phyloP scores from a whole-genome alignment of 2,113 vertebrate genomes.

The Cryptotis parvus region DNA sequence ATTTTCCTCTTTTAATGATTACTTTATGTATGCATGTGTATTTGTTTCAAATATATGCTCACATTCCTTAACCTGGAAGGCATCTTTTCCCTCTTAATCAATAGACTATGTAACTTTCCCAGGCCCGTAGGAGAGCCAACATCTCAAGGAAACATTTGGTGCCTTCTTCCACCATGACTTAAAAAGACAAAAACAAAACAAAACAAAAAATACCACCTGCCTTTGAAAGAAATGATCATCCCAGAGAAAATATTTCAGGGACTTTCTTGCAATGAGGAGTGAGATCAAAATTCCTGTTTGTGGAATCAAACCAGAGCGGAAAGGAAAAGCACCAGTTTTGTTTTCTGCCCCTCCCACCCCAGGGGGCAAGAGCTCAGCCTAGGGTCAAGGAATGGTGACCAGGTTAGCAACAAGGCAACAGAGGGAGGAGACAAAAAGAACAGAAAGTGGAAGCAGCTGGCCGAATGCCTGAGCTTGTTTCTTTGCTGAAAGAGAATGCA shows the following conservation, averaged over 20 bases:
- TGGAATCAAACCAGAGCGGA: constrained; percentile 75
- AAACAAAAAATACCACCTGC: constrained; percentile 66
- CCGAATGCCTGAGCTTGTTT: constrained; percentile 94
- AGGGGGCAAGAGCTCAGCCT: constrained; percentile 77
- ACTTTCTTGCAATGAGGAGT: constrained; percentile 64
- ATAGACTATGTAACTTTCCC: neutral
- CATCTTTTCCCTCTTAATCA: neutral
- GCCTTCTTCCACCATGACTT: constrained; percentile 14
- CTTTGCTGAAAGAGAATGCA: constrained; percentile 92
- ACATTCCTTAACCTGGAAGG: neutral
- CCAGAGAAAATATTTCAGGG: constrained; percentile 72
- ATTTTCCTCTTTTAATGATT: constrained; percentile 29
- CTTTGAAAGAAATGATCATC: constrained; percentile 76
- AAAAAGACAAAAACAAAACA: constrained; percentile 8
- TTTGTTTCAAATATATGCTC: constrained; percentile 38
- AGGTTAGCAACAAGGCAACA: constrained; percentile 91
- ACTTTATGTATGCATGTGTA: neutral
- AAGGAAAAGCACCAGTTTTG: constrained; percentile 82
- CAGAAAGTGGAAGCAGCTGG: constrained; percentile 92
- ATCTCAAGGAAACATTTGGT: constrained; percentile 1
- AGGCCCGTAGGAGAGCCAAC: neutral
- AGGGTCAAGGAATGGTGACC: constrained; percentile 93
- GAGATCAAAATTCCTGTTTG: constrained; percentile 78
- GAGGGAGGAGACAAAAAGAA: constrained; percentile 91
- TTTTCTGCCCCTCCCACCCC: constrained; percentile 41